Evolutionary conservation across 2,113 vertebrate species (phyloP).

Genomic region (Fregata magnificens): DNA sequence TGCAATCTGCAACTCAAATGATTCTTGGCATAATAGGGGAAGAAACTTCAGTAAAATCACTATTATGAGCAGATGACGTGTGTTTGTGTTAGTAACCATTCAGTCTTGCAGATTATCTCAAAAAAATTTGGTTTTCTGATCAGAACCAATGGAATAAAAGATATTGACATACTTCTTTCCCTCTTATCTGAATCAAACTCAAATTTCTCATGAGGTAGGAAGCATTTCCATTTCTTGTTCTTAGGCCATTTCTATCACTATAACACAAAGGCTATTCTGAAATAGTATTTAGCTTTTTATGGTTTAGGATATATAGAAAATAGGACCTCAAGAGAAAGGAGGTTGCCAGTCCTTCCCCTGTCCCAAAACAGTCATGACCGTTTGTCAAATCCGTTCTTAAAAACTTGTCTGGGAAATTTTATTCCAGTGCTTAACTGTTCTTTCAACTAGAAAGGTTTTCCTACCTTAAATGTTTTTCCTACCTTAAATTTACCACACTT

Average conservation of each 20-base stretch:
- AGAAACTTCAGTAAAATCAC: background rate
- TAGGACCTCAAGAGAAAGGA: background rate
- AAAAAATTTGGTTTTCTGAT: background rate
- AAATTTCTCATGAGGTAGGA: background rate
- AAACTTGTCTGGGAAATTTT: background rate
- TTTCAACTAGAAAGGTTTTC: background rate
- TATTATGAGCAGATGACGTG: background rate
- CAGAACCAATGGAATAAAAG: background rate
- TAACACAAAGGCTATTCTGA: background rate
- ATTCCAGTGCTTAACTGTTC: background rate
- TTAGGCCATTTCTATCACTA: background rate
- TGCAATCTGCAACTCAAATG: background rate
- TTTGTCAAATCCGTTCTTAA: background rate
- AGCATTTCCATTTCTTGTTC: background rate
- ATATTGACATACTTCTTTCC: background rate
- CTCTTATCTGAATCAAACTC: background rate
- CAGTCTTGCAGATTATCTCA: background rate
- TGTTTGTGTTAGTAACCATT: background rate
- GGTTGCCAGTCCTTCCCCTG: background rate
- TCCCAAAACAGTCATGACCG: background rate
- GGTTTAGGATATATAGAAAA: background rate
- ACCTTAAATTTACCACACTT: background rate
- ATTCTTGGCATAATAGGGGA: background rate
- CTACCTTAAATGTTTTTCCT: background rate
- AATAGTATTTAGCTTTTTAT: background rate